A percentile compares a stretch with the other conserved stretches of the same genome.
phyloP scores from a whole-genome alignment of 1,140 invertebrate genomes.

The Adoxophyes honmai region DNA sequence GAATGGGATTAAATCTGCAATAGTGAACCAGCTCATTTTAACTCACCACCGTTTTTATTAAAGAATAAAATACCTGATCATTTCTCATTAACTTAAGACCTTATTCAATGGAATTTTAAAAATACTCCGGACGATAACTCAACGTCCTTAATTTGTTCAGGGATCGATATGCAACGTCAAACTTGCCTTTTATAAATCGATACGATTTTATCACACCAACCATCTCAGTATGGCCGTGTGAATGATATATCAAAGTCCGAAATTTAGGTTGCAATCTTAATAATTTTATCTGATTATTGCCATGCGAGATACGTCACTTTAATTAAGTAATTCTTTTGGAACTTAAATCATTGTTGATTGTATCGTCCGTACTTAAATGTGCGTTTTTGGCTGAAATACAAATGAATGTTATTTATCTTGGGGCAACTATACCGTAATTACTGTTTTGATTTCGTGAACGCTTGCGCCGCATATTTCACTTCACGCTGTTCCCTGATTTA shows the following conservation, averaged over 20 bases:
- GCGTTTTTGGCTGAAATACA: constrained; percentile 14
- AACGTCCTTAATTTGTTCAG: constrained; percentile 40
- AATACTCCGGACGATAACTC: constrained; percentile 21
- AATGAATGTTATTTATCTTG: constrained; percentile 9
- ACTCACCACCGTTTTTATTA: too few relatives aligned
- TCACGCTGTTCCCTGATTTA: too few relatives aligned
- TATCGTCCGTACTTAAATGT: constrained; percentile 16
- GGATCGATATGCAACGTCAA: constrained; percentile 45
- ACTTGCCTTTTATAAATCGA: constrained; percentile 45
- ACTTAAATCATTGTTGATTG: constrained; percentile 31
- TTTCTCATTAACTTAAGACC: too few relatives aligned
- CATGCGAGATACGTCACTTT: constrained; percentile 26
- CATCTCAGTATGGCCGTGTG: constrained; percentile 35
- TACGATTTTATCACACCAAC: constrained; percentile 39
- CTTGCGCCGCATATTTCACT: not conserved
- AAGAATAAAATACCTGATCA: too few relatives aligned
- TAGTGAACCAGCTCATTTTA: too few relatives aligned
- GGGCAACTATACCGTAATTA: constrained; percentile 9
- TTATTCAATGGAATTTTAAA: too few relatives aligned
- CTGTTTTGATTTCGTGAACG: not conserved
- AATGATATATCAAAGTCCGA: constrained; percentile 60
- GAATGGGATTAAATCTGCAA: too few relatives aligned
- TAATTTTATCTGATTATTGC: constrained; percentile 52
- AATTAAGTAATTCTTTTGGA: constrained; percentile 47
- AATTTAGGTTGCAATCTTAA: constrained; percentile 55